Conservation (phyloP, 2,113 vertebrate genomes). For the Amblyornis subalaris region DNA sequence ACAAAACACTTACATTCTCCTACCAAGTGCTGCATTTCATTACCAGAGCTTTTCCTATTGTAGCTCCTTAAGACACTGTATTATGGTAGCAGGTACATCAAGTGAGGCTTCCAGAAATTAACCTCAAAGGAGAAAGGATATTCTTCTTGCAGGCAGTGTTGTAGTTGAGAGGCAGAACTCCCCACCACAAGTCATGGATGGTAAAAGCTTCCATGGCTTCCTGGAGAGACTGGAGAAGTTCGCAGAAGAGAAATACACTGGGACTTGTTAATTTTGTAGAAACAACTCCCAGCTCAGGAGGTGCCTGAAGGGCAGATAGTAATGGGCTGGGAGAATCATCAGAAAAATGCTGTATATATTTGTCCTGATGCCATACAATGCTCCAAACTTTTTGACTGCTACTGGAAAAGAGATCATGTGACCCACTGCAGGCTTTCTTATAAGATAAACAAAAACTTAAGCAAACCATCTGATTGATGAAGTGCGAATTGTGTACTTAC, state of each 20-base stretch:
- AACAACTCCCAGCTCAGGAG: not conserved
- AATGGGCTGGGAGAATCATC: not conserved
- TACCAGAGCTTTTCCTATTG: not conserved
- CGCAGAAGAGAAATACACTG: not conserved
- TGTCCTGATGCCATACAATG: not conserved
- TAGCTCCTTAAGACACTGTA: not conserved
- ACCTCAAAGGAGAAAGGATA: not conserved
- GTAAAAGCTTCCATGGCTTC: not conserved
- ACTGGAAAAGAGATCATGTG: not conserved
- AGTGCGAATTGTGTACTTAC: not conserved
- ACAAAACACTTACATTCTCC: not conserved
- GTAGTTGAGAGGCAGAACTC: not conserved
- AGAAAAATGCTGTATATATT: not conserved
- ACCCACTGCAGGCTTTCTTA: not conserved
- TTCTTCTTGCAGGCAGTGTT: not conserved
- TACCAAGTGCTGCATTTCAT: not conserved
- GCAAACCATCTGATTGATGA: not conserved
- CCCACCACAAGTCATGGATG: accelerated
- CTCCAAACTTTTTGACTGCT: not conserved
- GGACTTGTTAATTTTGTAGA: not conserved
- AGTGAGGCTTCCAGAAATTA: not conserved
- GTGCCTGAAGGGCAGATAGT: not conserved
- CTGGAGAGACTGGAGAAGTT: not conserved
- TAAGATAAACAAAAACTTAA: not conserved
- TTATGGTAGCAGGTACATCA: not conserved